Conservation (phyloP, 37 sponge, comb jelly and placozoan genomes). For the Cladorhizidae sp. region DNA sequence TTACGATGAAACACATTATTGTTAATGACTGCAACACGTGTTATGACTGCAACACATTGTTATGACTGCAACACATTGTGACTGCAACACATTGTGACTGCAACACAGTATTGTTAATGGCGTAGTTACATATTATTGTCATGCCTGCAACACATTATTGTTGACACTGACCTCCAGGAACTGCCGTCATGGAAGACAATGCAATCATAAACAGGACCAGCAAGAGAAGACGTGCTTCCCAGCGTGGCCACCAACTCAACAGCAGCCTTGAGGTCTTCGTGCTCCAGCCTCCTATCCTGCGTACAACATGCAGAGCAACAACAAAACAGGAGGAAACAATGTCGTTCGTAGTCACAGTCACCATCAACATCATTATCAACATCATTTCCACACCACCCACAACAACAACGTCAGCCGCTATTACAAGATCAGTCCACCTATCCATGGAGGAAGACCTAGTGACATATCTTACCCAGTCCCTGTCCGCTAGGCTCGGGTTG, state of each 20-base stretch:
- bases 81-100: no score
- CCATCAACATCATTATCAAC: no score
- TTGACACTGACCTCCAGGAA: slow-evolving; percentile 66
- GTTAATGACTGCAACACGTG: no score
- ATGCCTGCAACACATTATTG: no score
- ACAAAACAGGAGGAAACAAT: neutral
- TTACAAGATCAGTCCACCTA: neutral
- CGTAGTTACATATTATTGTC: no score
- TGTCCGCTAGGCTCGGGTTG: slow-evolving; percentile 3
- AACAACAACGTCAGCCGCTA: no score
- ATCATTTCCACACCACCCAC: no score
- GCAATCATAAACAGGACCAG: slow-evolving; percentile 91
- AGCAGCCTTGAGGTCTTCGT: slow-evolving; percentile 68
- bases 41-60: no score
- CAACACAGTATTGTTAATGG: no score
- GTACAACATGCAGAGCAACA: neutral
- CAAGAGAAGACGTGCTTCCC: slow-evolving; percentile 26
- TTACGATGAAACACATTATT: no score
- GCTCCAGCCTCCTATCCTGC: slow-evolving; percentile 39
- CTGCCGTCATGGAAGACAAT: slow-evolving; percentile 88
- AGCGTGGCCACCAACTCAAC: slow-evolving; percentile 68
- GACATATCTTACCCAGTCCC: slow-evolving; percentile 24
- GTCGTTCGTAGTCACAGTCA: no score
- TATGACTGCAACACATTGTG: no score
- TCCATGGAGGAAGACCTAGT: neutral